These are phyloP conservation scores for Drosophila recens DNA, from an alignment of 2,888 invertebrate species.

Conservation along the genomic window DNA sequence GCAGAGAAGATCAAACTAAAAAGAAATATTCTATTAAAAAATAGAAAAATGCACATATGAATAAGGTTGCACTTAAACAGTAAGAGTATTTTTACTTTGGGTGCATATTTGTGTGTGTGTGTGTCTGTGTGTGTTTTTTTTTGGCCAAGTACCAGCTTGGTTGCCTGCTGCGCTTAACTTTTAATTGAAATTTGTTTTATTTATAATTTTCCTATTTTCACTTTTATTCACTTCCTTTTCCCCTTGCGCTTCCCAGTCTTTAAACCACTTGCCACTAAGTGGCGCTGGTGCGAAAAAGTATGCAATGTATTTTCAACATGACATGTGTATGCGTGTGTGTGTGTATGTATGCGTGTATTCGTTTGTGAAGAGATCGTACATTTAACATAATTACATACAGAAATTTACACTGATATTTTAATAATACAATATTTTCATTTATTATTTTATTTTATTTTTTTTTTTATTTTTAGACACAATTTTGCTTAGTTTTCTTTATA, in stretches of 20 bases:
- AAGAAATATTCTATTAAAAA: conserved; percentile 2
- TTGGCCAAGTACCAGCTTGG: conserved; percentile 67
- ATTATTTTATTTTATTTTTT: conserved; percentile 2
- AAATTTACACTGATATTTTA: conserved; percentile 68
- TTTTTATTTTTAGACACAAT: conserved; percentile 18
- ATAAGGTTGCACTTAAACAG: conserved; percentile 4
- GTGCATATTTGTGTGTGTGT: conserved; percentile 6
- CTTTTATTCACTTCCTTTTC: background rate
- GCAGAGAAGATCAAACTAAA: background rate
- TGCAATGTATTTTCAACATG: conserved; percentile 34
- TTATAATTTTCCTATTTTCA: background rate
- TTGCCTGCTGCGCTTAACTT: conserved; percentile 21
- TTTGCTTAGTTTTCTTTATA: conserved; percentile 4
- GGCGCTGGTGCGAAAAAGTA: conserved; percentile 44
- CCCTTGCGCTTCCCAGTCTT: background rate
- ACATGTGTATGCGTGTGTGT: conserved; percentile 11
- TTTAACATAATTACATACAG: conserved; percentile 69
- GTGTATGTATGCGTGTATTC: background rate
- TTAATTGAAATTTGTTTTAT: conserved; percentile 19
- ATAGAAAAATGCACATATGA: background rate
- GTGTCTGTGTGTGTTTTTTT: conserved; percentile 32
- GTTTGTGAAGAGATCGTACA: conserved; percentile 30
- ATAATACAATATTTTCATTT: conserved; percentile 10
- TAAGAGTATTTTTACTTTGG: conserved; percentile 6
- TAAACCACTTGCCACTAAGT: conserved; percentile 21